phyloP scores from a whole-genome alignment of 2,888 invertebrate species.

The Himalopsyche tibetana region DNA sequence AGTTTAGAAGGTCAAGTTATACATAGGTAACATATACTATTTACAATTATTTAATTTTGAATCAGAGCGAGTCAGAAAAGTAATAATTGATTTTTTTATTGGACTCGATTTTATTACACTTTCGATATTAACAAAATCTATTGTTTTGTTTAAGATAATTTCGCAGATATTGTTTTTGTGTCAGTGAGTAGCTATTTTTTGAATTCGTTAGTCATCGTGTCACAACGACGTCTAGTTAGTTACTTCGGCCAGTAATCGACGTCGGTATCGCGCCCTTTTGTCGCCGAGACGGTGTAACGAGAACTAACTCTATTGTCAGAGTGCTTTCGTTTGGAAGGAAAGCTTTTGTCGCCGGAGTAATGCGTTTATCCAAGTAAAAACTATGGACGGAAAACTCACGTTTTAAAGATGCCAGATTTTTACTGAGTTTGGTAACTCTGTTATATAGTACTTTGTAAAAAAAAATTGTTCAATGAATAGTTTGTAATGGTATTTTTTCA shows the following conservation, averaged over 20 bases:
- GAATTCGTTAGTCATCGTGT: not conserved
- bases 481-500: no score
- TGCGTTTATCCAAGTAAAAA: constrained; percentile 64
- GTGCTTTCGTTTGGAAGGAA: constrained; percentile 59
- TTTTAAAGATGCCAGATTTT: constrained; percentile 50
- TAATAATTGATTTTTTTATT: no score
- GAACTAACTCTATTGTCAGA: constrained; percentile 57
- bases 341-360: constrained; percentile 63
- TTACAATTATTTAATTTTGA: no score
- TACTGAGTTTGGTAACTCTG: not conserved
- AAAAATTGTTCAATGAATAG: no score
- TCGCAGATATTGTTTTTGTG: not conserved
- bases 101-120: no score
- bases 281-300: constrained; percentile 47
- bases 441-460: no score
- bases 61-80: no score
- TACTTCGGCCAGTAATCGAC: not conserved
- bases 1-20: no score
- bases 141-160: not conserved
- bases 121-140: not conserved
- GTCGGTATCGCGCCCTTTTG: constrained; percentile 19
- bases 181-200: not conserved
- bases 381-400: constrained; percentile 53
- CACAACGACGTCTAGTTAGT: not conserved
- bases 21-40: no score